Conservation (phyloP, 2,113 vertebrate genomes). For the Eleginops maclovinus region DNA sequence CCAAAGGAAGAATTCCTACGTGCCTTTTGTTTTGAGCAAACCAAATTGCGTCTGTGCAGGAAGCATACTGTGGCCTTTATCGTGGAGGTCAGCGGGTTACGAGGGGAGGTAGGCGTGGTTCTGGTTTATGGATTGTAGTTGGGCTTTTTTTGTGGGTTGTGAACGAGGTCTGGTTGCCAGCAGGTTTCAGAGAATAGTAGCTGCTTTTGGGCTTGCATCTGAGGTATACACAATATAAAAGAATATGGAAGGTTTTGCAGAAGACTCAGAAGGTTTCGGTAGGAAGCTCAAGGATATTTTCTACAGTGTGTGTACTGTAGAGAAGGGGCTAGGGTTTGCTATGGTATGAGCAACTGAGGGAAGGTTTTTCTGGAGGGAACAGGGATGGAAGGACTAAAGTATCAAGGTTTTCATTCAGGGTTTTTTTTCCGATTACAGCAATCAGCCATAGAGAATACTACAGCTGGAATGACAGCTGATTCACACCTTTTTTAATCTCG, state of each 20-base stretch:
- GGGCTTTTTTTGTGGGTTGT: background rate
- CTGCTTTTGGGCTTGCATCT: slow-evolving; percentile 56
- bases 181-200: slow-evolving; percentile 56
- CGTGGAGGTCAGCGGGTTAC: slow-evolving; percentile 61
- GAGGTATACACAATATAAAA: slow-evolving; percentile 59
- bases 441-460: slow-evolving; percentile 49
- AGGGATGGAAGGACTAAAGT: slow-evolving; percentile 8
- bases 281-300: slow-evolving; percentile 70
- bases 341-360: slow-evolving; percentile 1
- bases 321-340: slow-evolving; percentile 1
- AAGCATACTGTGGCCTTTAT: slow-evolving; percentile 59
- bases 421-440: slow-evolving; percentile 41
- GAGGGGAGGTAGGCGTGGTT: slow-evolving; percentile 72
- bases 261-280: slow-evolving; percentile 44
- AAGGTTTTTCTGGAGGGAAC: slow-evolving; percentile 8
- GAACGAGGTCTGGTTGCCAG: slow-evolving; percentile 45
- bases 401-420: background rate
- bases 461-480: slow-evolving; percentile 60
- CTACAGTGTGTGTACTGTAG: slow-evolving; percentile 18
- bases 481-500: slow-evolving; percentile 48
- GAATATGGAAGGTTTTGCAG: slow-evolving; percentile 29
- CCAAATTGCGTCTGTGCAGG: slow-evolving; percentile 6
- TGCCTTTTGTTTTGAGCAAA: background rate
- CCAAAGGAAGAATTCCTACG: no score
- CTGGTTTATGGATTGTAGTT: slow-evolving; percentile 37